Conservation (phyloP, 2,888 invertebrate genomes). For the Dicyrtoma fusca region DNA sequence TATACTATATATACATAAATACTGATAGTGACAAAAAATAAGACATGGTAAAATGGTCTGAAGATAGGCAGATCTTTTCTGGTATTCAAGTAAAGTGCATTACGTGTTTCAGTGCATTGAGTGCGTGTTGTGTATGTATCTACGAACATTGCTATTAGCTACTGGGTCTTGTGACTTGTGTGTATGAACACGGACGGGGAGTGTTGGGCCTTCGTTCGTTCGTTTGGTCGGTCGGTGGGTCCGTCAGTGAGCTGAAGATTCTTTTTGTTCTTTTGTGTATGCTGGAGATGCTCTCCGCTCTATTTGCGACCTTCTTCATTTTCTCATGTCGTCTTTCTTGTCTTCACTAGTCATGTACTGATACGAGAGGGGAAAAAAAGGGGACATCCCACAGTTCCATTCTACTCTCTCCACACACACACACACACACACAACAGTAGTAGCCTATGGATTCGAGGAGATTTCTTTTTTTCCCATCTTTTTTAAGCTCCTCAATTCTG, state of each 20-base stretch:
- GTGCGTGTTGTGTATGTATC: neutral
- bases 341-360: neutral
- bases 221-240: neutral
- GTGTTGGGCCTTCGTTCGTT: no score
- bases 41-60: no score
- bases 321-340: slow-evolving; percentile 21
- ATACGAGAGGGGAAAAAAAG: slow-evolving; percentile 20
- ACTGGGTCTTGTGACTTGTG: no score
- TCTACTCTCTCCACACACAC: neutral
- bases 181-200: no score
- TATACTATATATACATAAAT: no score
- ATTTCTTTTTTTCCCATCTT: neutral
- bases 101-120: neutral
- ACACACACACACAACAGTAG: neutral
- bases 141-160: no score
- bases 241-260: neutral
- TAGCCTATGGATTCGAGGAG: neutral
- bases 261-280: slow-evolving; percentile 7
- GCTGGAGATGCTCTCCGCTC: slow-evolving; percentile 25
- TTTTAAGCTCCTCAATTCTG: neutral
- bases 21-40: no score
- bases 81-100: slow-evolving; percentile 22
- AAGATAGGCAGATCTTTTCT: slow-evolving; percentile 20
- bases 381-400: slow-evolving; percentile 22
- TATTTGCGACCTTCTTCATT: slow-evolving; percentile 40